phyloP scores from a whole-genome alignment of 2,113 vertebrate genomes.

The Nothocercus julius region DNA sequence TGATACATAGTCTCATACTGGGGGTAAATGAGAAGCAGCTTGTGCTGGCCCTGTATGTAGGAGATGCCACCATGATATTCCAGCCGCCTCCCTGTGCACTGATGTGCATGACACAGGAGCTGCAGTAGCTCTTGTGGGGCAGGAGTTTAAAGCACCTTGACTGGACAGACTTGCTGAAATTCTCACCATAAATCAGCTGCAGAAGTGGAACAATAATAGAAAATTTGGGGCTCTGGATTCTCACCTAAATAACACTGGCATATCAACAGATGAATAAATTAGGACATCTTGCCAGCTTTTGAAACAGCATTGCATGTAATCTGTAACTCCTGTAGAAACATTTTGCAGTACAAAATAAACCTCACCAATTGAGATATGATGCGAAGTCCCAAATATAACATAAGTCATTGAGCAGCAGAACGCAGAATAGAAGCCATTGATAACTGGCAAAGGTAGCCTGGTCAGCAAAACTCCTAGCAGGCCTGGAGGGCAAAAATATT shows the following conservation, averaged over 20 bases:
- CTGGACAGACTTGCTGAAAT: not conserved
- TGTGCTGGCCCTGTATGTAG: not conserved
- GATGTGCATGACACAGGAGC: not conserved
- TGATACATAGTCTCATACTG: not conserved
- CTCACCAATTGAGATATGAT: constrained; percentile 74
- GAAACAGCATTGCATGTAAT: not conserved
- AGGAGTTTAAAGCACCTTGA: not conserved
- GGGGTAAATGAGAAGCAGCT: not conserved
- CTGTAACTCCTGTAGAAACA: not conserved
- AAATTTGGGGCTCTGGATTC: not conserved
- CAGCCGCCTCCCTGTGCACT: not conserved
- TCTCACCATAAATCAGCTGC: not conserved
- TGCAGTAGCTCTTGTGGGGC: not conserved
- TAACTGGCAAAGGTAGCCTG: constrained; percentile 58
- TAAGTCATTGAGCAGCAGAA: constrained; percentile 71
- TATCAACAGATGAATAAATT: not conserved
- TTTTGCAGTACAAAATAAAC: not conserved
- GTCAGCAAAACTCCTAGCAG: constrained; percentile 62
- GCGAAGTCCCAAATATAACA: constrained; percentile 71
- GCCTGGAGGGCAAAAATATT: constrained; percentile 58
- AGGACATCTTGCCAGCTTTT: not conserved
- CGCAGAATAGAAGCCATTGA: constrained; percentile 55
- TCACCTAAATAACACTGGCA: not conserved
- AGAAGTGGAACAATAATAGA: not conserved
- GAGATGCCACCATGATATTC: fast-evolving